A percentile compares a stretch with the other conserved stretches of the same genome.
These are phyloP conservation scores for Lacanobia wlatinum DNA, from an alignment of 2,888 invertebrate genomes.

Conservation along the genomic window DNA sequence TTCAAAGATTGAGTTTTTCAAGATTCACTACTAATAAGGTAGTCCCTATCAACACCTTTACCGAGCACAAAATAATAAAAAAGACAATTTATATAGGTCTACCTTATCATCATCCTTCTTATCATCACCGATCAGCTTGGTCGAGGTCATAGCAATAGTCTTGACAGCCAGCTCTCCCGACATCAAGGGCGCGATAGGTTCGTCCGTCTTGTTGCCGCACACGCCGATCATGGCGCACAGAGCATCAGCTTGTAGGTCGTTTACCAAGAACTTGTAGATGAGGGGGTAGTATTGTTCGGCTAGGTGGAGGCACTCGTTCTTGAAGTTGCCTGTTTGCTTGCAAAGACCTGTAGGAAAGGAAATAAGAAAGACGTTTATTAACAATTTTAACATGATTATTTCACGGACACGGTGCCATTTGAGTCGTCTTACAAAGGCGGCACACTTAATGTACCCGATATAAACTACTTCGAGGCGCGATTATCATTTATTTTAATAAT, in stretches of 20 bases:
- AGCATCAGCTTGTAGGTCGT: constrained; percentile 92
- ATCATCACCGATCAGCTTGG: constrained; percentile 80
- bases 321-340: constrained; percentile 94
- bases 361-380: not conserved
- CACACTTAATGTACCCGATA: too few species aligned
- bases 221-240: constrained; percentile 94
- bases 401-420: too few species aligned
- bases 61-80: not conserved
- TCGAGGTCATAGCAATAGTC: constrained; percentile 56
- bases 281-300: constrained; percentile 95
- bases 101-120: constrained; percentile 78
- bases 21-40: too few species aligned
- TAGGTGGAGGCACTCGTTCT: constrained; percentile 93
- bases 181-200: constrained; percentile 92
- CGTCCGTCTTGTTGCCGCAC: constrained; percentile 88
- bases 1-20: too few species aligned
- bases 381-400: not conserved
- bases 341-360: constrained; percentile 91
- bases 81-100: constrained; percentile 23
- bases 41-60: not conserved
- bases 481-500: too few species aligned
- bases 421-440: too few species aligned
- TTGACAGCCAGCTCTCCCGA: constrained; percentile 86
- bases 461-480: too few species aligned
- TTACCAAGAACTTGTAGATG: constrained; percentile 93